Base-by-base conservation (phyloP, 2,888 invertebrate species). In the Stenchaetothrips biformis region DNA sequence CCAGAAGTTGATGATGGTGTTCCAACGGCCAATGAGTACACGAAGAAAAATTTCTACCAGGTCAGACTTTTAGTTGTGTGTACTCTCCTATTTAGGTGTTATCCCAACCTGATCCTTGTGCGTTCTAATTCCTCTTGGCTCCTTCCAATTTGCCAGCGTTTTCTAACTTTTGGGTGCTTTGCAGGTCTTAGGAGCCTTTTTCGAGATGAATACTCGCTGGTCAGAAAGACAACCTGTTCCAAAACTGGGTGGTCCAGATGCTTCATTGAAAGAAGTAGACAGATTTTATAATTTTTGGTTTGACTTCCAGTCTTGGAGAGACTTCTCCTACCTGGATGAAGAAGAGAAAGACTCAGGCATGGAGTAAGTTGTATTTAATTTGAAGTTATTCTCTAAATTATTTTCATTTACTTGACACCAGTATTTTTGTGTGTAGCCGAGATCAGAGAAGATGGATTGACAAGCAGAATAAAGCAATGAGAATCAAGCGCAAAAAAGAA, bases 311-410 rank as follows among this genome's bases (percentile, higher is more conserved):
- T 98, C 99, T 0, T 99, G 99, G 99, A 91, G 99, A 82, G 99
- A 99, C 86, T 99, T 95, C 88, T 99, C 99, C 2, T 99, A 99
- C 86, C 89, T 98, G 83, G 99, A 99, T 86, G 98, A 99, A 88
- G 99, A 99, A 86, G 99, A 99, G 85, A 99, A 99, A 86, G 98
- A 99, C 86, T 96, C 95, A 85, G 99, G 98, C 0, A 96, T 97
- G 86, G 98, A 95, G 80, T 81, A 82, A 80, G 83, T 82, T 77
- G 82, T 83, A 81, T 62, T 16, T 59, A 48, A 47, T 53, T 81
- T 77, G 59, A 80, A 77, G 49, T 79, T 49, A 74, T 27, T 67
- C 78, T 79, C 77, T 27, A 47, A 79, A 78, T 79, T 79, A 11
- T 62, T 80, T 37, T 21, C 0, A n/a, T 25, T 2, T 37, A 37